Conservation (phyloP, 1,140 invertebrate genomes). For the Reticulitermes speratus region DNA sequence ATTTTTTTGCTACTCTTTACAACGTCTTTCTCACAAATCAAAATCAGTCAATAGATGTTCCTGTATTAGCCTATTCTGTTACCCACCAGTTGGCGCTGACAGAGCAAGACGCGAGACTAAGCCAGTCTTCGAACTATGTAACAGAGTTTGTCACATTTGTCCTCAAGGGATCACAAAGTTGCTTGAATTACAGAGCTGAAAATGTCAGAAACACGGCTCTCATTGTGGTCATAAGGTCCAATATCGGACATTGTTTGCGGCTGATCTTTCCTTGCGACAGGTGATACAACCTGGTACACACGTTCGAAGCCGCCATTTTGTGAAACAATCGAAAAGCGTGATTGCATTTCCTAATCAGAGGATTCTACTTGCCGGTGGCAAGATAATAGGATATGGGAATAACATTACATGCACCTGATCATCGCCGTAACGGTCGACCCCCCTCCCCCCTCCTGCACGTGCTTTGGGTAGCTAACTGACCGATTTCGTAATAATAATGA, state of each 20-base stretch:
- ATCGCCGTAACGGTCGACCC: neutral
- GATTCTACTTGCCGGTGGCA: neutral
- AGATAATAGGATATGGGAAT: slow-evolving; percentile 17
- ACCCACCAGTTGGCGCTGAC: no score
- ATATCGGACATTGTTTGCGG: neutral
- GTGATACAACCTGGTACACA: neutral
- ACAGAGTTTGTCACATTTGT: no score
- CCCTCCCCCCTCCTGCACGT: neutral
- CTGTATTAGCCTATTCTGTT: no score
- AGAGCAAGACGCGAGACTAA: no score
- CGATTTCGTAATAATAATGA: neutral
- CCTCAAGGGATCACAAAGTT: no score
- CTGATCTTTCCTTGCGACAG: slow-evolving; percentile 4
- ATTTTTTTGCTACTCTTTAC: no score
- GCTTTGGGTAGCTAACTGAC: neutral
- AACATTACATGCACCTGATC: slow-evolving; percentile 28
- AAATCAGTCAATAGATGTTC: no score
- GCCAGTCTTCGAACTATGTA: no score
- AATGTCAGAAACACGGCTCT: neutral
- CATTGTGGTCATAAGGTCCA: neutral
- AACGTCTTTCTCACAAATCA: no score
- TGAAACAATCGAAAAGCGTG: slow-evolving; percentile 24
- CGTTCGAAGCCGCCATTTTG: slow-evolving; percentile 23
- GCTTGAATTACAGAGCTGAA: no score
- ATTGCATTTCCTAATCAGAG: slow-evolving; percentile 22